These are phyloP conservation scores for Sturnus vulgaris DNA, from an alignment of 2,113 vertebrate species.

Conservation along the genomic window DNA sequence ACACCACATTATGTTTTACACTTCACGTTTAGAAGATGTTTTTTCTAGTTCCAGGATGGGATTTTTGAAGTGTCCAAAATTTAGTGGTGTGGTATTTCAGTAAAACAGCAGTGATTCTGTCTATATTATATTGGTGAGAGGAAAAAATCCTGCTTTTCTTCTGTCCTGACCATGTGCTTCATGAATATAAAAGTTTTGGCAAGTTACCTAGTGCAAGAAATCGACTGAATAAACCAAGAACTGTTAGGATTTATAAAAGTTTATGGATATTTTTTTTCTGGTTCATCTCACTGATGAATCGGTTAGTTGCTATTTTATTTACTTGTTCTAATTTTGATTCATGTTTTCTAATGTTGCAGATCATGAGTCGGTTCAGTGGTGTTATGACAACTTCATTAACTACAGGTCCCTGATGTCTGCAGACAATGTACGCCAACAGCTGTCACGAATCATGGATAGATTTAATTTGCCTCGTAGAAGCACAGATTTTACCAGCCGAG, in stretches of 20 bases:
- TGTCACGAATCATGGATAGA: conserved; percentile 99
- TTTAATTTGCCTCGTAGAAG: conserved; percentile 97
- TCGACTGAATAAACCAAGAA: background rate
- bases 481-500: conserved; percentile 98
- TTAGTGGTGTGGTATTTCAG: background rate
- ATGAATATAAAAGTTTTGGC: background rate
- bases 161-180: background rate
- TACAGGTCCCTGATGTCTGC: conserved; percentile 99
- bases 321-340: conserved; percentile 64
- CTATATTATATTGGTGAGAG: background rate
- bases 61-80: background rate
- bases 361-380: conserved; percentile 99
- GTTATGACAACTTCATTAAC: conserved; percentile 99
- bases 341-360: conserved; percentile 77
- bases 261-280: background rate
- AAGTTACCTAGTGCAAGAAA: background rate
- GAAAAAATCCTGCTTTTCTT: accelerated
- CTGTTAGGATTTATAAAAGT: background rate
- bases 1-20: accelerated
- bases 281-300: conserved; percentile 26
- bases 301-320: conserved; percentile 20
- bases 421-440: conserved; percentile 98
- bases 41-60: background rate
- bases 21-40: background rate
- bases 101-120: background rate